Percentiles rank a stretch among this genome's conserved stretches.
Conservation (phyloP, 1,140 invertebrate genomes). For the Rhopalosiphum maidis region DNA sequence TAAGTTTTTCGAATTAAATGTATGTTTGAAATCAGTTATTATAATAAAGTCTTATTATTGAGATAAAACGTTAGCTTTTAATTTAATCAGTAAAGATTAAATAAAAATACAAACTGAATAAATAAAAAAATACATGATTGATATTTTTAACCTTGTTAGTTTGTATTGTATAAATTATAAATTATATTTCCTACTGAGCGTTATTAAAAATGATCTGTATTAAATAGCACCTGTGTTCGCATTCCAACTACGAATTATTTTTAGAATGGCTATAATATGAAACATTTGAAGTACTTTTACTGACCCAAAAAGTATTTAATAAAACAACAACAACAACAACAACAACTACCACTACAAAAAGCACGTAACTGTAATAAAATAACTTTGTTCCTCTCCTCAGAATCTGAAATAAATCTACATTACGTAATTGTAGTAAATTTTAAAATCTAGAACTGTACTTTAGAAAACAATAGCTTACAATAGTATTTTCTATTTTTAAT, state of each 20-base stretch:
- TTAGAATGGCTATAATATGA: neutral
- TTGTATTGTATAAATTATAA: neutral
- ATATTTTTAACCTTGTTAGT: neutral
- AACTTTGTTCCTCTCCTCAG: neutral
- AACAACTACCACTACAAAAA: neutral
- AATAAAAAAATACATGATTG: neutral
- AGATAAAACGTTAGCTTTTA: too few relatives aligned
- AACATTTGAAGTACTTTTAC: neutral
- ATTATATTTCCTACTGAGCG: neutral
- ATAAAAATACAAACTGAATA: neutral
- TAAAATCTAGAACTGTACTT: neutral
- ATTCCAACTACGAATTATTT: neutral
- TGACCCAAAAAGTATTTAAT: conserved; percentile 1
- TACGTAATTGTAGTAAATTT: neutral
- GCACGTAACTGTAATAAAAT: neutral
- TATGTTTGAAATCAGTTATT: too few relatives aligned
- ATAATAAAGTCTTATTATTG: too few relatives aligned
- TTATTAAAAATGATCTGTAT: conserved; percentile 8
- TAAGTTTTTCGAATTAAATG: neutral
- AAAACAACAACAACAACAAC: neutral
- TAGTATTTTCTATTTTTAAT: too few relatives aligned
- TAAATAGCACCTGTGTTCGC: neutral
- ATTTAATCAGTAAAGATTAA: neutral
- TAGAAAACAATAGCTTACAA: neutral
- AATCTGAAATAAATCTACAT: neutral